Evolutionary conservation across 2,113 vertebrate genomes (phyloP).

Genomic region (Melospiza melodia): DNA sequence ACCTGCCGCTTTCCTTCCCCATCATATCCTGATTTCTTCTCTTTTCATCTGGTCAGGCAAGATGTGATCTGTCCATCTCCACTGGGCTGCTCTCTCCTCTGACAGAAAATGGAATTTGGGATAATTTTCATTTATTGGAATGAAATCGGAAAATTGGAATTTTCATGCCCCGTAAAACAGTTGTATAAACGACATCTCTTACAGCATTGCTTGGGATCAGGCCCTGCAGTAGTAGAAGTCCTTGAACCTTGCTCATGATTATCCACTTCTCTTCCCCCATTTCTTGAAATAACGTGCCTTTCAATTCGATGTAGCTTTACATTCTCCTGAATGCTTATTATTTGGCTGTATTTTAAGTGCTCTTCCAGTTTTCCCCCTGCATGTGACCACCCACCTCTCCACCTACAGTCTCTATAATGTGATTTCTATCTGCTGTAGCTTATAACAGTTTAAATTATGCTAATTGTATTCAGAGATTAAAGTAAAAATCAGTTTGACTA

Average conservation of each 20-base stretch:
- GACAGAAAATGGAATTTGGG: not conserved
- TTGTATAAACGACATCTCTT: not conserved
- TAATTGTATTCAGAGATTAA: slow-evolving; percentile 78
- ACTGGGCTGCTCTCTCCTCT: not conserved
- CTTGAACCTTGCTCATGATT: slow-evolving; percentile 30
- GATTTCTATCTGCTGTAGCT: slow-evolving; percentile 73
- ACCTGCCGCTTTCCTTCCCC: not conserved
- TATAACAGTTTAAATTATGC: slow-evolving; percentile 78
- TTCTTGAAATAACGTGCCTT: slow-evolving; percentile 25
- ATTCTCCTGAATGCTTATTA: slow-evolving; percentile 65
- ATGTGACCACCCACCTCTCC: slow-evolving; percentile 78
- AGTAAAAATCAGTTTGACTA: slow-evolving; percentile 74
- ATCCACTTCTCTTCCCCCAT: not conserved
- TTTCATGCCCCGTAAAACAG: not conserved
- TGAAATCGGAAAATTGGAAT: too few species aligned
- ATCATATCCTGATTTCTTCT: not conserved
- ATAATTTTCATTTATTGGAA: not conserved
- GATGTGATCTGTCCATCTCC: not conserved
- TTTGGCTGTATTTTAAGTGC: slow-evolving; percentile 72
- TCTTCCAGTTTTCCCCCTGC: slow-evolving; percentile 66
- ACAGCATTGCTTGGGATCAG: not conserved
- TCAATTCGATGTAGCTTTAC: slow-evolving; percentile 29
- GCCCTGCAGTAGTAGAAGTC: not conserved
- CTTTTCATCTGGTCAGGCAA: not conserved
- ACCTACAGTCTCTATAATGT: slow-evolving; percentile 78